Base-by-base conservation (phyloP, 2,113 vertebrate genomes). In the Heterochromis multidens region DNA sequence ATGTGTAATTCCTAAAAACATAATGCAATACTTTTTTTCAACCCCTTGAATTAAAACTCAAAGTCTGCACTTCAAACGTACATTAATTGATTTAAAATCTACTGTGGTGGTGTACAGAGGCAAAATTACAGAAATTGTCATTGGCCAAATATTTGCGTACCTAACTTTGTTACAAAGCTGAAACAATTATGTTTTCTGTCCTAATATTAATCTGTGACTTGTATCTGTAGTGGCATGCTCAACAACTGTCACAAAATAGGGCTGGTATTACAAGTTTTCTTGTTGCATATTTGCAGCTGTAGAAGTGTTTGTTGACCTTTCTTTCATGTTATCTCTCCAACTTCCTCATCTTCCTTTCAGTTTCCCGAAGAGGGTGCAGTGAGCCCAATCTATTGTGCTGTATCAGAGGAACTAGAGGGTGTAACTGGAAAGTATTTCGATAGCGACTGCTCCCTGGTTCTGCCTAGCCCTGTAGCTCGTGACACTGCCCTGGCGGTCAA, bases 361-460 rank as follows among this genome's bases (percentile, higher is more conserved):
- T 94, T 94, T 0, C 14, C 96, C 2, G 89, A 95, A 78, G 94
- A 97, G 78, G 97, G 97, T 0, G 97, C 97, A 0, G n/a, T 88
- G 89, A 97, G 96, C 85, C 59, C 96, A 14, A 95, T 98, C 54
- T 99, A 96, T 94, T 97, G 97, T 2, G 95, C 97, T 0, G 86
- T 99, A 4, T 93, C 97, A 0, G 95, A 97, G 63, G 97, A 99
- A 43, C 94, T 88, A 0, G 93, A 95, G 2, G 97, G 96, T 10
- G 85, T 98, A 88, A 96, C 93, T 0, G 97, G 97, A 12, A 98
- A 97, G 82, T 97, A 98, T 70, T 96, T 98, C 1, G 95, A 96
- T 91, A 96, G 96, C 9, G 92, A 95, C 89, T 98, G 97, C 82
- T 35, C 85, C 4, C 84, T 98, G 74, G 82, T 13, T 0, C 95